phyloP scores from a whole-genome alignment of 2,797 vertebrate genomes.

The Eulemur coronatus region DNA sequence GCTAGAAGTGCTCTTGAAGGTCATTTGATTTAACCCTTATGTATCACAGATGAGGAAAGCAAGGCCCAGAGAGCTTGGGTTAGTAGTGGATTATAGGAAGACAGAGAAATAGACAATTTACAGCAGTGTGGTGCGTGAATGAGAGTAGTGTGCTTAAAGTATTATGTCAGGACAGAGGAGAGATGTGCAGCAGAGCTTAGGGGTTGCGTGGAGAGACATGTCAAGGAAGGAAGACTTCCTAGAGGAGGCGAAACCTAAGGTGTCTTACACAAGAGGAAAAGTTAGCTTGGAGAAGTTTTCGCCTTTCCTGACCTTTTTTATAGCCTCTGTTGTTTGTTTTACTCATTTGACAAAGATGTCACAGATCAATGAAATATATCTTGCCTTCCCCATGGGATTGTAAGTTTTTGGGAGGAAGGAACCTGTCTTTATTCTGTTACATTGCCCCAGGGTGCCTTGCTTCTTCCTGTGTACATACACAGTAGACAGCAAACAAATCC shows the following conservation, averaged over 20 bases:
- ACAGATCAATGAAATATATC: neutral
- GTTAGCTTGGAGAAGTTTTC: neutral
- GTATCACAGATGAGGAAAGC: neutral
- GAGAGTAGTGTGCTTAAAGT: neutral
- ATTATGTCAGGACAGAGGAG: neutral
- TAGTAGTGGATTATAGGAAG: neutral
- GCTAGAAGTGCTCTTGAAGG: neutral
- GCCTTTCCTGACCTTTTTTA: neutral
- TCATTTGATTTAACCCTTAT: neutral
- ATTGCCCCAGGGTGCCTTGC: neutral
- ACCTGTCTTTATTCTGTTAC: neutral
- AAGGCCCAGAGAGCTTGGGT: neutral
- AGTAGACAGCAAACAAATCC: neutral
- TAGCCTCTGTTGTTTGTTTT: neutral
- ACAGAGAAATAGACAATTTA: neutral
- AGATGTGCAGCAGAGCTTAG: neutral
- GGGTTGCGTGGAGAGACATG: neutral
- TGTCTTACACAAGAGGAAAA: neutral
- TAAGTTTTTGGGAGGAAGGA: neutral
- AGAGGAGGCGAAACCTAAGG: neutral
- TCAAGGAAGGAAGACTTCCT: constrained; percentile 29
- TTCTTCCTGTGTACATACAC: neutral
- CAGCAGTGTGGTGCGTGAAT: neutral
- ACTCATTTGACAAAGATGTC: neutral
- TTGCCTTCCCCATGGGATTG: neutral